Evolutionary conservation across 2,888 invertebrate genomes (phyloP).

Genomic region (Drosophila yooni): DNA sequence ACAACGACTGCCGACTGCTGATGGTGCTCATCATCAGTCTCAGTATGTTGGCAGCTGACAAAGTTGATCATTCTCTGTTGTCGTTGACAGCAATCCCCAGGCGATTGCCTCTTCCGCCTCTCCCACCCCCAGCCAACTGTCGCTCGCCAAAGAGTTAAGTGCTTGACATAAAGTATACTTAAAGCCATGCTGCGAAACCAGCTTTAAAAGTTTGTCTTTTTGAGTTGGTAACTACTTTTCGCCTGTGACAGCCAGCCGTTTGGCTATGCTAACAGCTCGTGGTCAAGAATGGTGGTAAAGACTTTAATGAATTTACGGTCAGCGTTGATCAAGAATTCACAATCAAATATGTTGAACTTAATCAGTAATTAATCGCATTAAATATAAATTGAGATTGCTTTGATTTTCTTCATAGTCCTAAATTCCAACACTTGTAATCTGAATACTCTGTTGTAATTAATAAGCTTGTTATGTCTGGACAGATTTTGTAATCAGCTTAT

Average conservation of each 20-base stretch:
- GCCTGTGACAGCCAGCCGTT: conserved; percentile 5
- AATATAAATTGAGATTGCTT: conserved; percentile 11
- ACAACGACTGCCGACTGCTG: conserved; percentile 1
- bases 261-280: neutral
- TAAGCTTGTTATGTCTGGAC: neutral
- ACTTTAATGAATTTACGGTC: conserved; percentile 3
- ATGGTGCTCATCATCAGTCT: conserved; percentile 42
- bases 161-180: conserved; percentile 44
- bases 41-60: conserved; percentile 44
- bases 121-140: conserved; percentile 2
- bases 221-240: conserved; percentile 11
- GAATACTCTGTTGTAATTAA: conserved; percentile 4
- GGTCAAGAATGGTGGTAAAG: conserved; percentile 24
- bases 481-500: conserved; percentile 2
- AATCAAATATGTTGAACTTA: conserved; percentile 63
- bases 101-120: neutral
- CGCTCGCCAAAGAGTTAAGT: conserved; percentile 46
- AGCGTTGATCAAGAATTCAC: neutral
- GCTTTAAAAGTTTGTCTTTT: conserved; percentile 51
- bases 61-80: conserved; percentile 46
- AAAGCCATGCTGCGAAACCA: conserved; percentile 34
- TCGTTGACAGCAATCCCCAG: conserved; percentile 16
- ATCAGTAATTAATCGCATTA: conserved; percentile 52
- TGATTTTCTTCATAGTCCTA: neutral
- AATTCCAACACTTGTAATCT: neutral